Percentiles rank a stretch among this genome's conserved stretches.
Conservation (phyloP, 2,113 vertebrate species). For the Plestiodon gilberti region DNA sequence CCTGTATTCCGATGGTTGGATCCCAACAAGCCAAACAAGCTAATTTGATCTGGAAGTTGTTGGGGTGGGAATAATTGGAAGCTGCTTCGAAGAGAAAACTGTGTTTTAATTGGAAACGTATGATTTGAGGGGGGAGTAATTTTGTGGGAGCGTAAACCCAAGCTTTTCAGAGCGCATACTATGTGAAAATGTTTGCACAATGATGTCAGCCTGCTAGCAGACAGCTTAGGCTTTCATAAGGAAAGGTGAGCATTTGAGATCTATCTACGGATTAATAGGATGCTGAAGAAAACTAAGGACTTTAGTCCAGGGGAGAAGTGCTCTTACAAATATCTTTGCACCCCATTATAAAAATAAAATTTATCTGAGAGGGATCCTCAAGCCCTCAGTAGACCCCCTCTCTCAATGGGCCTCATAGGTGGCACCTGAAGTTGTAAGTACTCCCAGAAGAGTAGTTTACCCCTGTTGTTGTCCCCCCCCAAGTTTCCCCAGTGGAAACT, state of each 20-base stretch:
- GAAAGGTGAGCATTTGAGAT: conserved; percentile 36
- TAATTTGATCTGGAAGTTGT: conserved; percentile 35
- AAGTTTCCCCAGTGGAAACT: too few relatives aligned
- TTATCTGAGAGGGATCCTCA: too few relatives aligned
- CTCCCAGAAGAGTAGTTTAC: too few relatives aligned
- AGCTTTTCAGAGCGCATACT: conserved; percentile 57
- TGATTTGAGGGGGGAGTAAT: conserved; percentile 63
- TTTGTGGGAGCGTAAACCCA: conserved; percentile 62
- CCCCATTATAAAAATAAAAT: not conserved
- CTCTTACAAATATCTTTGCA: not conserved
- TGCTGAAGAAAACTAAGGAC: too few relatives aligned
- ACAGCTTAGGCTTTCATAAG: conserved; percentile 55
- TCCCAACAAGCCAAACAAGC: not conserved
- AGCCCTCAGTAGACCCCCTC: too few relatives aligned
- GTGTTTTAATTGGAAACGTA: conserved; percentile 64
- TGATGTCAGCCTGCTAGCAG: conserved; percentile 64
- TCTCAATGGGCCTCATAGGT: too few relatives aligned
- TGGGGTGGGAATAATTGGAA: conserved; percentile 54
- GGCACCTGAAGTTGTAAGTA: too few relatives aligned
- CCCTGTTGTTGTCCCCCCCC: too few relatives aligned
- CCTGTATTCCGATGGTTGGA: not conserved
- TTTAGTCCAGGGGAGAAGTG: too few relatives aligned
- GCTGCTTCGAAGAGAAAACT: conserved; percentile 45
- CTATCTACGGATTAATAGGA: not conserved
- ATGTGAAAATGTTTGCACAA: conserved; percentile 61